Base-by-base conservation (phyloP, 1,140 invertebrate genomes). In the Sarcophaga peregrina region DNA sequence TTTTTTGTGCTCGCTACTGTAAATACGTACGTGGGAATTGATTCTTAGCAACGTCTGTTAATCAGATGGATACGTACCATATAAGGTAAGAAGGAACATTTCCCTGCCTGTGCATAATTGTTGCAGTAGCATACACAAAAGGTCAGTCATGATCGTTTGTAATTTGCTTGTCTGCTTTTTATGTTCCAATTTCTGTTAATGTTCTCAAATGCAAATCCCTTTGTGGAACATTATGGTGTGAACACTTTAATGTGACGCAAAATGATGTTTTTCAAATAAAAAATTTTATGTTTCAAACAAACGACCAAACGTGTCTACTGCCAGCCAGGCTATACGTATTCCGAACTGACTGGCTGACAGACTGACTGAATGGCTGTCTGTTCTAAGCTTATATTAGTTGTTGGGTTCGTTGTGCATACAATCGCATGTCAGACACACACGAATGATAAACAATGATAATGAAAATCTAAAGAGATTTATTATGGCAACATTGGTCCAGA, bases 401-500 rank as follows among this genome's bases (percentile, higher is more conserved):
- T 2, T 37, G 25, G 1, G 25, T 37, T 37, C 25, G 11, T 58
- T 58, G 54, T 58, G 54, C n/a, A 8, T 25, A 68, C 75, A 78
- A 45, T 83, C 82, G 82, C 82, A 83, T 83, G 82, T 80, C 76
- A n/a, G n/a, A n/a, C n/a, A 83, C 62, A 76, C 62, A 76, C 20
- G 72, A 83, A 83, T 80, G 76, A 80, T 83, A 73, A 83, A 80
- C 82, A 80, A 80, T 83, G 72, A 83, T 47, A 76, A 58, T 58
- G 80, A 83, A 50, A 82, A 46, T 46, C 47, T 50, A 72, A 80
- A 83, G 82, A 83, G 82, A 83, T 83, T 83, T 83, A 83, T 83
- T 83, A 83, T 37, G 82, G 76, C 76, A 83, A 83, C 75, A 78
- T 78, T 50, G 75, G 75, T 78, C 75, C 75, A 78, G 75, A 75